A percentile compares a stretch with the other conserved stretches of the same genome.
phyloP scores from a whole-genome alignment of 2,888 invertebrate genomes.

The Dyspetes luteomarginatus region DNA sequence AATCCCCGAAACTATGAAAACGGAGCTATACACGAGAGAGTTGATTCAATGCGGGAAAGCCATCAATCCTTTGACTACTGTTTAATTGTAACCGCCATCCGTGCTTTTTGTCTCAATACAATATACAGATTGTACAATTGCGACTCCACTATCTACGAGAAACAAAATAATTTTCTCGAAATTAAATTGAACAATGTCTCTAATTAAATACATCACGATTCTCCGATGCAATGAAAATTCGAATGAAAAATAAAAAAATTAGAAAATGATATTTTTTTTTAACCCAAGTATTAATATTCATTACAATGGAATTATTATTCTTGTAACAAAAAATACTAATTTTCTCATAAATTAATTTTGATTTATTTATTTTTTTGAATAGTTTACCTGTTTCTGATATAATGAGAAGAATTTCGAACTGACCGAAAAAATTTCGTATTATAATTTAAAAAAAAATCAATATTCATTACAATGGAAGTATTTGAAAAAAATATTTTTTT shows the following conservation, averaged over 20 bases:
- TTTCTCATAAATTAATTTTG: too few relatives aligned
- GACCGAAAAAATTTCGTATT: too few relatives aligned
- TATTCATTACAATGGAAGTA: background rate
- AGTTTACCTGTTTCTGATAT: too few relatives aligned
- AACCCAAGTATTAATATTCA: background rate
- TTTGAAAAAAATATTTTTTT: background rate
- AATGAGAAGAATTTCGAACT: too few relatives aligned
- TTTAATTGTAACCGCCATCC: constrained; percentile 22
- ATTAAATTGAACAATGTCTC: background rate
- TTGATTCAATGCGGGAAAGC: constrained; percentile 36
- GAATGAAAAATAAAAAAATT: background rate
- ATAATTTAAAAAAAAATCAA: too few relatives aligned
- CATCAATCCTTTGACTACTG: constrained; percentile 37
- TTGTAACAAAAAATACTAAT: too few relatives aligned
- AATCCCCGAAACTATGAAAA: background rate
- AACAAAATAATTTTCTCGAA: background rate
- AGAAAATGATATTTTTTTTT: background rate
- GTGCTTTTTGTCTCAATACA: constrained; percentile 19
- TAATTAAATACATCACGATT: background rate
- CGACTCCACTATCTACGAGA: background rate
- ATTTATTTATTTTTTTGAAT: too few relatives aligned
- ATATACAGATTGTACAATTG: background rate
- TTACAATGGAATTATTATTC: background rate
- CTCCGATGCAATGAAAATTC: background rate
- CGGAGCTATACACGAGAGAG: constrained; percentile 11